These are phyloP conservation scores for Diadegma fenestrale DNA, from an alignment of 2,888 invertebrate genomes.

Conservation along the genomic window DNA sequence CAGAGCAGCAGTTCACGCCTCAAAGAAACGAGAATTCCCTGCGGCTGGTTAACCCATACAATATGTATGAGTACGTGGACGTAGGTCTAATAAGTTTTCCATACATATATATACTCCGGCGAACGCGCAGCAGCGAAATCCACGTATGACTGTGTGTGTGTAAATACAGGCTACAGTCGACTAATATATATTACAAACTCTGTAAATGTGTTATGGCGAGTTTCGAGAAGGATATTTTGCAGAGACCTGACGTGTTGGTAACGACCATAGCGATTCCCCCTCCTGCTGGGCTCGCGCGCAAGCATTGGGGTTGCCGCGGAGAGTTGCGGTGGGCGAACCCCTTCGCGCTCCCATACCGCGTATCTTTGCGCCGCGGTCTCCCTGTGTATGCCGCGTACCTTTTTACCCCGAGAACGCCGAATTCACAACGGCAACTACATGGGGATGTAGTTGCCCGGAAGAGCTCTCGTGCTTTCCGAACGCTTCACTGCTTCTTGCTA, in stretches of 20 bases:
- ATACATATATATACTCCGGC: neutral
- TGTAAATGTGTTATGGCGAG: conserved; percentile 45
- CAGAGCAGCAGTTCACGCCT: conserved; percentile 41
- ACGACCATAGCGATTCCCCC: conserved; percentile 43
- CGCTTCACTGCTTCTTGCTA: conserved; percentile 12
- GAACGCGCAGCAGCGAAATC: neutral
- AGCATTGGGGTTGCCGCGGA: conserved; percentile 19
- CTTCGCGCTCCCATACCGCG: conserved; percentile 36
- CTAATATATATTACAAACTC: conserved; percentile 46
- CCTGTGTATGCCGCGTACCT: conserved; percentile 19
- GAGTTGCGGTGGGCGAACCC: conserved; percentile 33
- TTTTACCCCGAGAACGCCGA: conserved; percentile 53
- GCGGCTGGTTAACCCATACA: conserved; percentile 21
- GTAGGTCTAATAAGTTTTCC: conserved; percentile 8
- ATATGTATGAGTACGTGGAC: conserved; percentile 20
- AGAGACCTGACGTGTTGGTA: conserved; percentile 43
- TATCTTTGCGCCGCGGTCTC: conserved; percentile 25
- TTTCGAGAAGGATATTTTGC: conserved; percentile 62
- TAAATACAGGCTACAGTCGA: conserved; percentile 19
- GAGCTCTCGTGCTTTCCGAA: conserved; percentile 39
- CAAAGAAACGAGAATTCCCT: conserved; percentile 56
- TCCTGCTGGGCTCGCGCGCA: neutral
- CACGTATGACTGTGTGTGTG: conserved; percentile 9
- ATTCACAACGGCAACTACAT: conserved; percentile 37
- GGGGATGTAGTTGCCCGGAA: too few relatives aligned